A percentile compares a stretch with the other conserved stretches of the same genome.
Evolutionary conservation across 2,113 vertebrate species (phyloP).

Genomic region (Benitochromis conjunctus): DNA sequence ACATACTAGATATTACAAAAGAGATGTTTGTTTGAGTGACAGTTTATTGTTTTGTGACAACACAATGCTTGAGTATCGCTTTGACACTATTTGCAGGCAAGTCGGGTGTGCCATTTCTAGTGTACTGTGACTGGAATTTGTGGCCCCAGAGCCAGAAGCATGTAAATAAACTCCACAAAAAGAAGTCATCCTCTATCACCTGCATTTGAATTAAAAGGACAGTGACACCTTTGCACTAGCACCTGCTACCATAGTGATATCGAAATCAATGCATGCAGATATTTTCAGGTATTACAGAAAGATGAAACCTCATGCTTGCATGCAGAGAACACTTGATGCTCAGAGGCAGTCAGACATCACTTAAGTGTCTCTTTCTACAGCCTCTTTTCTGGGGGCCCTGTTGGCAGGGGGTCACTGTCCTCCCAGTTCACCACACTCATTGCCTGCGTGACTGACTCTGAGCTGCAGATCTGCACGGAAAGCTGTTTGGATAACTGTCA

Average conservation of each 20-base stretch:
- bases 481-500: constrained; percentile 64
- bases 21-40: not conserved
- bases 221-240: not conserved
- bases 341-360: constrained; percentile 24
- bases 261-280: not conserved
- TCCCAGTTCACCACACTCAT: constrained; percentile 24
- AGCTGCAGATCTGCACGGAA: constrained; percentile 39
- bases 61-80: not conserved
- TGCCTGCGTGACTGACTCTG: constrained; percentile 44
- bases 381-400: constrained; percentile 2
- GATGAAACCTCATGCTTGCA: not conserved
- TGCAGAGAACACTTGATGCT: constrained; percentile 16
- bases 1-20: not conserved
- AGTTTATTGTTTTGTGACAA: not conserved
- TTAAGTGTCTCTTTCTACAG: constrained; percentile 32
- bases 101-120: not conserved
- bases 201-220: not conserved
- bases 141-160: not conserved
- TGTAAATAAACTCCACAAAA: not conserved
- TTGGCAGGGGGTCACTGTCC: constrained; percentile 42
- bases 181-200: not conserved
- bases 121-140: not conserved
- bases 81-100: not conserved
- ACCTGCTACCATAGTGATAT: not conserved
- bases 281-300: constrained; percentile 14